Conservation (phyloP, 2,113 vertebrate genomes). For the Tympanuchus pallidicinctus region DNA sequence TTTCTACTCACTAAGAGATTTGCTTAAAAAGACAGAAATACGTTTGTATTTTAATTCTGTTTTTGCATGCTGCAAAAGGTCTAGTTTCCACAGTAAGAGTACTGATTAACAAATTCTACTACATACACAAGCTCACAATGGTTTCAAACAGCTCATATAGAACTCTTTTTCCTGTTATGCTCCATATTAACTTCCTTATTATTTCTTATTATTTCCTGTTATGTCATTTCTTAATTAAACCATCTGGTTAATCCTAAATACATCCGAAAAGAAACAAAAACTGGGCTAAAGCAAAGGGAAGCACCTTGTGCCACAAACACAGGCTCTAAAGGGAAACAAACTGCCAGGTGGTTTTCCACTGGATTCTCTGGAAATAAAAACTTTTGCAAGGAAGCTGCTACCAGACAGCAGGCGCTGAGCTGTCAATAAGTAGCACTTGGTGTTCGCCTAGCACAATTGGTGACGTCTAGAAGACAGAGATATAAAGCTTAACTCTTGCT, state of each 20-base stretch:
- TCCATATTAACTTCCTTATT: slow-evolving; percentile 42
- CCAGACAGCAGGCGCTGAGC: rapidly evolving
- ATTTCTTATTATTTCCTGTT: slow-evolving; percentile 57
- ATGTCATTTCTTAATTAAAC: slow-evolving; percentile 23
- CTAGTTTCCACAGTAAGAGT: neutral
- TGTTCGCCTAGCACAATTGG: rapidly evolving
- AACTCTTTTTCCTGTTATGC: slow-evolving; percentile 28
- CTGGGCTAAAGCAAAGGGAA: slow-evolving; percentile 29
- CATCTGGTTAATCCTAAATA: slow-evolving; percentile 42
- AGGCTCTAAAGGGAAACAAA: neutral
- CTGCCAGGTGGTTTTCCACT: neutral
- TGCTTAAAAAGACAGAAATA: neutral
- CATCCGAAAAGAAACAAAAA: slow-evolving; percentile 21
- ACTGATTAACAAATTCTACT: neutral
- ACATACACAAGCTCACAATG: neutral
- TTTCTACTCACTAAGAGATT: neutral
- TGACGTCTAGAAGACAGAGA: neutral
- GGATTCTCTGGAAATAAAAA: neutral
- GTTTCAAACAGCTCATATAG: neutral
- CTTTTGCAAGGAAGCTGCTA: neutral
- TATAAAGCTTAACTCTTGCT: neutral
- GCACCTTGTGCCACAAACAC: neutral
- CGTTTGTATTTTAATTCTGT: neutral
- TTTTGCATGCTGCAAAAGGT: neutral
- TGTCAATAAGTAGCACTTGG: neutral